A percentile compares a stretch with the other conserved stretches of the same genome.
Evolutionary conservation across 92 coral and sea anemone species (phyloP).

Genomic region (Actinernus sp.): DNA sequence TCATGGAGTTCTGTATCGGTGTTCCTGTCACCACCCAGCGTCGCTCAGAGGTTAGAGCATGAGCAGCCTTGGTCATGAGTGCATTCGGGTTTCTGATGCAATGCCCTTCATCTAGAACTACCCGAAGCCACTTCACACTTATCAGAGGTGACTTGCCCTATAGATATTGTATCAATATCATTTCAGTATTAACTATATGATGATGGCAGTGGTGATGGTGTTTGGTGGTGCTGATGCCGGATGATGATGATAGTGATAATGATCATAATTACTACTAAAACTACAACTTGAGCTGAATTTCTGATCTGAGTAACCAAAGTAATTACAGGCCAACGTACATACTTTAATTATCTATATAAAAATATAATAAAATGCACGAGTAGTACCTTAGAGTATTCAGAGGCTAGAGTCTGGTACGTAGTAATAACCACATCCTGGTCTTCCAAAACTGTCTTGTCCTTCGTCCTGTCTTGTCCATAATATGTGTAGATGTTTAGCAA

Average conservation of each 20-base stretch:
- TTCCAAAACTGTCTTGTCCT: conserved; percentile 58
- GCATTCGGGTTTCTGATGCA: conserved; percentile 82
- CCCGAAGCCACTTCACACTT: conserved; percentile 65
- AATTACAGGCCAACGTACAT: too few relatives aligned
- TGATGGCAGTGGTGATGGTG: too few relatives aligned
- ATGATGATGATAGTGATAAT: too few relatives aligned
- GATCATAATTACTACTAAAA: too few relatives aligned
- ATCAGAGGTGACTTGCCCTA: conserved; percentile 78
- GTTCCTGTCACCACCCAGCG: conserved; percentile 90
- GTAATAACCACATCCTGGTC: conserved; percentile 86
- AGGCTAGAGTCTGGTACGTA: conserved; percentile 81
- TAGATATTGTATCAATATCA: too few relatives aligned
- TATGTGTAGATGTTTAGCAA: conserved; percentile 73
- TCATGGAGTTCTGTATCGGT: conserved; percentile 87
- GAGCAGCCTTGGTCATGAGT: conserved; percentile 82
- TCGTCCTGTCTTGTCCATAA: conserved; percentile 80
- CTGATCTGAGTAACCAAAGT: too few relatives aligned
- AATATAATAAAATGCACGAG: too few relatives aligned
- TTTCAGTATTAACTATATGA: too few relatives aligned
- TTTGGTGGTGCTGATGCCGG: too few relatives aligned
- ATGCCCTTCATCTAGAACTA: conserved; percentile 88
- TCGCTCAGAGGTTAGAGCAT: conserved; percentile 72
- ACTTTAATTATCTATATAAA: neutral
- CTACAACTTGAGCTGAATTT: too few relatives aligned
- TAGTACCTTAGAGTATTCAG: conserved; percentile 77